Evolutionary conservation across 64 coral and sea anemone genomes (phyloP).

Genomic region (Stichodactyla helianthus): DNA sequence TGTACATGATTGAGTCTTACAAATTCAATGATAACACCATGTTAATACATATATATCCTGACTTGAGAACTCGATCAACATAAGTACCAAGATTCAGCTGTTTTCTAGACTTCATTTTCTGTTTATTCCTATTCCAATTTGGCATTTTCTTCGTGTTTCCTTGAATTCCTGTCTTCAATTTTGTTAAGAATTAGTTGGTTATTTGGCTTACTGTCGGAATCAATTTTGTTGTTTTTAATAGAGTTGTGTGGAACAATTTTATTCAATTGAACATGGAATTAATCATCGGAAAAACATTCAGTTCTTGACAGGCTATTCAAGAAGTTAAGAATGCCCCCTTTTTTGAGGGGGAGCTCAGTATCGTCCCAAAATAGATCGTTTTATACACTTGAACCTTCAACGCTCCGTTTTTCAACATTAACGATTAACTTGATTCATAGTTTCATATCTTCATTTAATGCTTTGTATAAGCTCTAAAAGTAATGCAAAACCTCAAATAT

Average conservation of each 20-base stretch:
- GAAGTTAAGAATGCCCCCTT: too few species aligned
- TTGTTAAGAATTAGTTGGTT: not conserved
- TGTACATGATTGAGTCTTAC: not conserved
- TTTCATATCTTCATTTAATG: too few species aligned
- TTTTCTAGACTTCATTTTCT: not conserved
- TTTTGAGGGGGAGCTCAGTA: too few species aligned
- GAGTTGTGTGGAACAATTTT: not conserved
- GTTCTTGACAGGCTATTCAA: too few species aligned
- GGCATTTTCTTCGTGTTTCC: not conserved
- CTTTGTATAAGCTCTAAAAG: too few species aligned
- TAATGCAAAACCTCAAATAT: too few species aligned
- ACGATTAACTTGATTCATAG: too few species aligned
- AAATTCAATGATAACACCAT: not conserved
- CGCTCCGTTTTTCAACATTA: too few species aligned
- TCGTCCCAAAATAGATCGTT: too few species aligned
- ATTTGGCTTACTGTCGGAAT: not conserved
- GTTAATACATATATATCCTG: not conserved
- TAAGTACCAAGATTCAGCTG: not conserved
- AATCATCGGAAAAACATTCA: not conserved
- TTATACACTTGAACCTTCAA: too few species aligned
- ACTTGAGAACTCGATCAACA: not conserved
- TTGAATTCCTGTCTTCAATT: not conserved
- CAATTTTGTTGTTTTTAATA: not conserved
- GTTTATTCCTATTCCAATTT: not conserved
- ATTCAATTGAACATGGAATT: not conserved